Percentiles rank a stretch among this genome's conserved stretches.
Conservation (phyloP, 2,797 vertebrate species). For the Spea hammondii region DNA sequence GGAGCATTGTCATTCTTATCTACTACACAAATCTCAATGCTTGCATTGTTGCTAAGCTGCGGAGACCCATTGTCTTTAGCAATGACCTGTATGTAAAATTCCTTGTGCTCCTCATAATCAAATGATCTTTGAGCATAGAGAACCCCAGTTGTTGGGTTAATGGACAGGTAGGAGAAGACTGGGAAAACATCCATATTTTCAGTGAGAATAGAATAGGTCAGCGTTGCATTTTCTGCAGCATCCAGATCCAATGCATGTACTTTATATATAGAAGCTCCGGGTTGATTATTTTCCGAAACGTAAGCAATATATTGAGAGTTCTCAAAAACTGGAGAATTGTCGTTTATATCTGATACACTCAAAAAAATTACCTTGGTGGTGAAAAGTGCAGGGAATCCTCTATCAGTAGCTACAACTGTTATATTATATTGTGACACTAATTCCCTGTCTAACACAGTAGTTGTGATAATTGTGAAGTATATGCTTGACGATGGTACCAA, state of each 20-base stretch:
- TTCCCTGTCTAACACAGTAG: slow-evolving; percentile 65
- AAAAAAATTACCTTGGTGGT: slow-evolving; percentile 55
- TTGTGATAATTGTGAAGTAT: slow-evolving; percentile 67
- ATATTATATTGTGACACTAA: slow-evolving; percentile 58
- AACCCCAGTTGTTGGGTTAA: slow-evolving; percentile 56
- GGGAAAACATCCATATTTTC: slow-evolving; percentile 55
- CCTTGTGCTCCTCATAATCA: slow-evolving; percentile 22
- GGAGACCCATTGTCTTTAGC: slow-evolving; percentile 20
- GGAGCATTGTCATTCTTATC: no score
- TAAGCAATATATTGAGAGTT: slow-evolving; percentile 38
- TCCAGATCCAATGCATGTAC: slow-evolving; percentile 68
- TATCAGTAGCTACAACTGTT: slow-evolving; percentile 60
- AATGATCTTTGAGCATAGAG: slow-evolving; percentile 61
- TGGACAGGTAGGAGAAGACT: slow-evolving; percentile 65
- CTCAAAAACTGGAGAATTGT: slow-evolving; percentile 49
- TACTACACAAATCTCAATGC: no score
- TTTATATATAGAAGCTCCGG: slow-evolving; percentile 22
- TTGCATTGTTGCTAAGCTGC: slow-evolving; percentile 57
- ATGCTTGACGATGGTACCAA: slow-evolving; percentile 65
- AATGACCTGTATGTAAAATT: slow-evolving; percentile 11
- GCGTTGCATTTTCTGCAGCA: slow-evolving; percentile 64
- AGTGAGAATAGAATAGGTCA: slow-evolving; percentile 68
- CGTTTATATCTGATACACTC: slow-evolving; percentile 54
- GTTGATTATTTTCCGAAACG: slow-evolving; percentile 50
- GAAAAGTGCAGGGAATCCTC: slow-evolving; percentile 64